These are phyloP conservation scores for Drosophila limbata DNA, from an alignment of 2,888 invertebrate species.

Conservation along the genomic window DNA sequence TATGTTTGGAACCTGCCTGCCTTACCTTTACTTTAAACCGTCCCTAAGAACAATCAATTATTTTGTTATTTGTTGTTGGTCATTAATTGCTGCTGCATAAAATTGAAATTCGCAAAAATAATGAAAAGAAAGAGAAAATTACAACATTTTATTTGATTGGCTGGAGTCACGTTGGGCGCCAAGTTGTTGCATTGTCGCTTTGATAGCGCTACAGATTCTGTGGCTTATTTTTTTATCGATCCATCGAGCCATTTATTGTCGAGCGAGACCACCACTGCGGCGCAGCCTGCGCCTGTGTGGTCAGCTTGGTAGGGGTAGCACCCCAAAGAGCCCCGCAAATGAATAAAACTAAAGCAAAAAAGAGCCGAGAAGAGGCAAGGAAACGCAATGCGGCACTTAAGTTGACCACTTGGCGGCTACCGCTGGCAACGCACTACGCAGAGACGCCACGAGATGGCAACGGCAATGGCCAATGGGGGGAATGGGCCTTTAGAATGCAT, in stretches of 20 bases:
- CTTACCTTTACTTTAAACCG: neutral
- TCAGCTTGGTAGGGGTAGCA: slow-evolving; percentile 51
- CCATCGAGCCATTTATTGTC: slow-evolving; percentile 28
- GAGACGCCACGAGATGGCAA: slow-evolving; percentile 17
- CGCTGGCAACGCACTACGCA: slow-evolving; percentile 72
- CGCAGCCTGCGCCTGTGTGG: slow-evolving; percentile 56
- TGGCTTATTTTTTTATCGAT: slow-evolving; percentile 25
- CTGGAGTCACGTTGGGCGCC: slow-evolving; percentile 49
- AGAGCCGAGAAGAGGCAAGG: neutral
- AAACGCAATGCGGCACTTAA: slow-evolving; percentile 78
- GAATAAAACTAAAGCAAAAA: slow-evolving; percentile 10
- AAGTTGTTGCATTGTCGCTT: slow-evolving; percentile 28
- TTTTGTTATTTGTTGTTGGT: neutral
- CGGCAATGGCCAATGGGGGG: slow-evolving; percentile 11
- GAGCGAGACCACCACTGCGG: slow-evolving; percentile 54
- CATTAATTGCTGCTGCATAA: neutral
- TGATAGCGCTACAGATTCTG: slow-evolving; percentile 3
- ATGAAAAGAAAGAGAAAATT: neutral
- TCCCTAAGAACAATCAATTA: neutral
- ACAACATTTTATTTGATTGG: slow-evolving; percentile 12
- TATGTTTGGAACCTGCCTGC: neutral
- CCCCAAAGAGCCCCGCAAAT: slow-evolving; percentile 39
- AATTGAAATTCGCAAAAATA: neutral
- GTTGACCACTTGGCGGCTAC: slow-evolving; percentile 62
- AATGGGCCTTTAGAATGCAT: neutral